These are phyloP conservation scores for Ormyrus rosae DNA, from an alignment of 2,888 invertebrate species.

Conservation along the genomic window DNA sequence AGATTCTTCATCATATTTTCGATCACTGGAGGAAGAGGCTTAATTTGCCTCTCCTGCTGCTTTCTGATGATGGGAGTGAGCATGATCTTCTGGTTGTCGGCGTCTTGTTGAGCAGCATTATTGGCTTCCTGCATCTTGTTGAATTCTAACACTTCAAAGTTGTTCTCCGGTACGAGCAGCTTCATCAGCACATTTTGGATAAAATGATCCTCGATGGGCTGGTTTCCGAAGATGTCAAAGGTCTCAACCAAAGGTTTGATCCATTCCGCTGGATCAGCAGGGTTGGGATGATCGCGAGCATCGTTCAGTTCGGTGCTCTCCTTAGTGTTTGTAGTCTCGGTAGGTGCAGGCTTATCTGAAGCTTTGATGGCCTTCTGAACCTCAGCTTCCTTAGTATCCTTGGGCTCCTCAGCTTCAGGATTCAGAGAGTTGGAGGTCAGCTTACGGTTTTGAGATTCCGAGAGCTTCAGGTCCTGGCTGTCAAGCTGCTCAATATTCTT, in stretches of 20 bases:
- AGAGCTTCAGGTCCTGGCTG: constrained; percentile 43
- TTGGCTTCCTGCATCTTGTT: constrained; percentile 55
- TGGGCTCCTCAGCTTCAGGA: constrained; percentile 12
- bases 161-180: constrained; percentile 52
- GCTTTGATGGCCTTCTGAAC: constrained; percentile 4
- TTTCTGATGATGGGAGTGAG: constrained; percentile 25
- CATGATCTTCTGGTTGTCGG: constrained; percentile 32
- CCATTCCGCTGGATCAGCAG: constrained; percentile 53
- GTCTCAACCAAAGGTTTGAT: constrained; percentile 55
- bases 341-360: neutral
- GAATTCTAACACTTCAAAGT: constrained; percentile 52
- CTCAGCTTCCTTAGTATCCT: constrained; percentile 45
- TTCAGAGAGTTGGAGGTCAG: constrained; percentile 39
- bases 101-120: constrained; percentile 19
- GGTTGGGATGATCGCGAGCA: constrained; percentile 49
- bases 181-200: constrained; percentile 53
- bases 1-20: constrained; percentile 50
- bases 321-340: constrained; percentile 20
- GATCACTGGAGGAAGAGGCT: constrained; percentile 38
- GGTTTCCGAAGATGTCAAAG: constrained; percentile 55
- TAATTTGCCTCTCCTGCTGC: constrained; percentile 15
- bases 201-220: constrained; percentile 53
- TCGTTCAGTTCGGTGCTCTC: constrained; percentile 48
- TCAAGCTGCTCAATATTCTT: constrained; percentile 42
- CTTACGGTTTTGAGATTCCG: constrained; percentile 53